phyloP scores from a whole-genome alignment of 2,888 invertebrate species.

The Drosophila helvetica region DNA sequence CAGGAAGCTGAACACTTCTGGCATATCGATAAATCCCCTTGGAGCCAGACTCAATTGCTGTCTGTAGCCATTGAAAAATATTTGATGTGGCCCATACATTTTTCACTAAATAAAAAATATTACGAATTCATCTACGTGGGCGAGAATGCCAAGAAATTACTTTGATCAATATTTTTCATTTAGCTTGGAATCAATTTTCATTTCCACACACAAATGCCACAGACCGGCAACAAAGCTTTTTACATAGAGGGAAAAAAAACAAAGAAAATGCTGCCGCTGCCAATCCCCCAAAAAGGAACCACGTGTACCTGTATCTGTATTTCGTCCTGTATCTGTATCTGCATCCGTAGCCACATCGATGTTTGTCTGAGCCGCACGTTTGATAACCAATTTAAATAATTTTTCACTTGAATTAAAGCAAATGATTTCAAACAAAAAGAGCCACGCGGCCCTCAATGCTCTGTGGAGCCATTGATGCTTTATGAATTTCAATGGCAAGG shows the following conservation, averaged over 20 bases:
- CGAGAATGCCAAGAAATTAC: slow-evolving; percentile 36
- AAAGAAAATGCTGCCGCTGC: slow-evolving; percentile 11
- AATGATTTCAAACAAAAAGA: slow-evolving; percentile 73
- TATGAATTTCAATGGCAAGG: slow-evolving; percentile 72
- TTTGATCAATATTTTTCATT: slow-evolving; percentile 62
- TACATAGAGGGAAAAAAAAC: slow-evolving; percentile 9
- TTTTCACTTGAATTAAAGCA: slow-evolving; percentile 78
- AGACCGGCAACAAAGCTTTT: slow-evolving; percentile 27
- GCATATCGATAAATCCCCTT: slow-evolving; percentile 22
- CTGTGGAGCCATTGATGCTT: slow-evolving; percentile 61
- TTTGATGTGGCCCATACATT: slow-evolving; percentile 28
- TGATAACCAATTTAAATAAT: slow-evolving; percentile 79
- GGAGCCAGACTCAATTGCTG: slow-evolving; percentile 8
- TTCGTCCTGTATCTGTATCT: slow-evolving; percentile 17
- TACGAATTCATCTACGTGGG: slow-evolving; percentile 36
- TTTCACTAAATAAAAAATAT: slow-evolving; percentile 33
- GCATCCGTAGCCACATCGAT: slow-evolving; percentile 10
- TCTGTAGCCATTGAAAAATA: slow-evolving; percentile 23
- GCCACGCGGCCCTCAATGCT: slow-evolving; percentile 40
- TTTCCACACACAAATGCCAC: slow-evolving; percentile 52
- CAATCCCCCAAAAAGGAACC: slow-evolving; percentile 29
- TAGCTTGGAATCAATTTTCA: slow-evolving; percentile 69
- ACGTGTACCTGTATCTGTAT: slow-evolving; percentile 23
- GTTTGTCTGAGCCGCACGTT: slow-evolving; percentile 52
- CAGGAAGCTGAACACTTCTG: slow-evolving; percentile 14